Percentiles rank a stretch among this genome's conserved stretches.
These are phyloP conservation scores for Pandemis corylana DNA, from an alignment of 2,888 invertebrate species.

Conservation along the genomic window DNA sequence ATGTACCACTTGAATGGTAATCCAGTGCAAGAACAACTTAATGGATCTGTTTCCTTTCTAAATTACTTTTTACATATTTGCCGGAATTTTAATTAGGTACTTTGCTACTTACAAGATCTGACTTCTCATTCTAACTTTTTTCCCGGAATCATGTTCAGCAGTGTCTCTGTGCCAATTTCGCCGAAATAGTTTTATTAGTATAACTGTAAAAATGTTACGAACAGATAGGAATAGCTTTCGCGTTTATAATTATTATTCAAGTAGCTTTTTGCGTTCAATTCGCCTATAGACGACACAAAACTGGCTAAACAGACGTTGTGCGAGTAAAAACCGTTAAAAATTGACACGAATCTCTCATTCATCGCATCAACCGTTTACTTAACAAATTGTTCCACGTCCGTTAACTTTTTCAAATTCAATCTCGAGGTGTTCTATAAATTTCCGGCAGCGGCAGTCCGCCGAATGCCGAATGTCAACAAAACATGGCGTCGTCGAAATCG, in stretches of 20 bases:
- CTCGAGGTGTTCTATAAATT: constrained; percentile 64
- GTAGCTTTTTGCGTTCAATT: background rate
- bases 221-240: background rate
- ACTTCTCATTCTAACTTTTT: background rate
- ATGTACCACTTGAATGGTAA: too few species aligned
- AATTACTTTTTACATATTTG: too few species aligned
- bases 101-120: background rate
- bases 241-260: background rate
- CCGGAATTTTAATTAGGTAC: too few species aligned
- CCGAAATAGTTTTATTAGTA: background rate
- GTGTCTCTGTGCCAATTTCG: background rate
- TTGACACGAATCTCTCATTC: constrained; percentile 62
- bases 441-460: constrained; percentile 63
- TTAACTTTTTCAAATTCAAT: constrained; percentile 65
- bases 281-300: constrained; percentile 14
- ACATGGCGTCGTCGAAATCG: constrained; percentile 70
- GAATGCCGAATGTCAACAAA: constrained; percentile 76
- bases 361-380: constrained; percentile 55
- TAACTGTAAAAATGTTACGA: background rate
- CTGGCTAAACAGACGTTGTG: constrained; percentile 35
- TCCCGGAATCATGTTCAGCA: too few species aligned
- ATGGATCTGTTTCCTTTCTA: too few species aligned
- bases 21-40: too few species aligned
- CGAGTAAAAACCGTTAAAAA: constrained; percentile 57
- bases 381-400: constrained; percentile 57